Evolutionary conservation across 2,888 invertebrate genomes (phyloP), one percentile per base, ranked within the genome.

Genomic region (Macroteleia sp.): DNA sequence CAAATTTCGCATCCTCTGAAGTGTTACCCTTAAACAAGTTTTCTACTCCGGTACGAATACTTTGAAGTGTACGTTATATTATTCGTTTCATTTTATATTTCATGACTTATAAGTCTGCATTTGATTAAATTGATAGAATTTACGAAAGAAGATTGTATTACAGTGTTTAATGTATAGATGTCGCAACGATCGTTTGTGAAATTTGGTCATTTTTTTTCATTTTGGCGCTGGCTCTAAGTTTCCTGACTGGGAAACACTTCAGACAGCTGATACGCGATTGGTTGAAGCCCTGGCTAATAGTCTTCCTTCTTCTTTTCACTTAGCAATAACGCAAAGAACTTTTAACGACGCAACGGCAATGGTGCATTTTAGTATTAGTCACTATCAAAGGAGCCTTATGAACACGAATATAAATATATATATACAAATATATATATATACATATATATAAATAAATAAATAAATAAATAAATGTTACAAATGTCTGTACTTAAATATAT

Each of bases 331-430:
- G 36, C 19, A 30, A 62, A 56, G 34, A 36, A 30, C 5, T 5
- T 14, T 34, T 2, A 42, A 59, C 64, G 54, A 70, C 52, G 75
- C 82, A 75, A 83, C 57, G 77, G 81, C 80, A 70, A 56, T 71
- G 80, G 81, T 79, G 84, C 81, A 85, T 82, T 78, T 82, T 87
- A 86, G 84, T 79, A 59, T 85, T 87, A 89, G 86, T 88, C 82
- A 80, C 87, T 87, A 86, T 86, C 83, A 83, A 87, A 87, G 84
- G 83, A 90, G 88, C 87, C 89, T 90, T 90, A 89, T 84, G n/a
- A 82, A 82, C 79, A 82, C 74, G 76, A 80, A 81, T 81, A 82
- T 77, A 59, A 59, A 66, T 73, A 50, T 59, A 64, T 64, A 66
- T 59, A 57, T 20, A 57, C n/a, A n/a, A n/a, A n/a, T n/a, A n/a